Base-by-base conservation (phyloP, 2,113 vertebrate genomes). In the Urocitellus parryii region DNA sequence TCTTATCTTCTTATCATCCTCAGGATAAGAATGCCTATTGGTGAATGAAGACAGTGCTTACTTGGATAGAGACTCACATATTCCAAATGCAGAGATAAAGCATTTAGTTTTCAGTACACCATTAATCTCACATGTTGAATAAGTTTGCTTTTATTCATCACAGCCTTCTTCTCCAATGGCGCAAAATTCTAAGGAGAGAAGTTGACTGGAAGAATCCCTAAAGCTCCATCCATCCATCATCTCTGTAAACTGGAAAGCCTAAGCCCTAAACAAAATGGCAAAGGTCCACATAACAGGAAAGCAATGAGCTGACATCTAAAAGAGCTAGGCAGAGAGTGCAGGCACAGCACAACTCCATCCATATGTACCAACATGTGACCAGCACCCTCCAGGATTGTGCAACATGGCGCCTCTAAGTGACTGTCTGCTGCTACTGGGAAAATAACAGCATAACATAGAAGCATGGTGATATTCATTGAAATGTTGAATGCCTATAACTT, bases 291-390 rank as follows among this genome's bases (percentile, higher is more conserved):
- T 18, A 70, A 58, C 4, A 74, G 7, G 77, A 45, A 17, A 89
- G 18, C 48, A 81, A 68, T 2, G 24, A 56, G 37, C 20, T 32
- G 29, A 61, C 37, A 82, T 87, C 27, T 7, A 13, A 14, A 34
- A 82, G 27, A 24, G 16, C 14, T 5, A 56, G 8, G 32, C 27
- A 32, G 20, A 70, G 12, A 79, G 3, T 77, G 18, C 9, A 81
- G 61, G 39, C 37, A 56, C 0, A 39, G 18, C 58, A 34, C 4
- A 16, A 0, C 6, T 72, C 16, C 63, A 72, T 4, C 42, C 39
- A 22, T 0, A 67, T 0, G 8, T 22, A 53, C 18, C 18, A 8
- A 12, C 25, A 7, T 0, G 0, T n/a, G 77, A 68, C 2, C 0
- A 24, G 51, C 5, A 22, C 25, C 51, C 11, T 16, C 18, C 11